Evolutionary conservation across 2,113 vertebrate species (phyloP).

Genomic region (Prionailurus bengalensis): DNA sequence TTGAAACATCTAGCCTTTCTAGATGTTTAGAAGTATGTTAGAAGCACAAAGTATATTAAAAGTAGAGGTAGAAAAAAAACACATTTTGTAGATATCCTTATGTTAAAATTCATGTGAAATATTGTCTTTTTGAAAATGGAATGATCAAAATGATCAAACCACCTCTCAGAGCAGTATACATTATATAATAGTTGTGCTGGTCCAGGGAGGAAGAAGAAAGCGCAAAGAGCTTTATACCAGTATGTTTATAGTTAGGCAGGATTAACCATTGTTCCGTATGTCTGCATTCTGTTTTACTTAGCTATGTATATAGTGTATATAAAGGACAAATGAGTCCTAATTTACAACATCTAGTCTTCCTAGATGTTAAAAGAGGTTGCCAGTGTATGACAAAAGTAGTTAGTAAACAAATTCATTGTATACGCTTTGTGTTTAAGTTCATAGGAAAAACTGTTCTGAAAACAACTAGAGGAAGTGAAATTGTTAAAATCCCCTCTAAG

Average conservation of each 20-base stretch:
- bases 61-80: slow-evolving; percentile 59
- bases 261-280: background rate
- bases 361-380: slow-evolving; percentile 48
- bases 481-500: background rate
- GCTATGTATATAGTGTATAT: slow-evolving; percentile 21
- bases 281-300: slow-evolving; percentile 6
- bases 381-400: slow-evolving; percentile 53
- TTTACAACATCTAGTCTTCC: background rate
- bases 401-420: background rate
- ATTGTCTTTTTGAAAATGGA: slow-evolving; percentile 3
- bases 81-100: slow-evolving; percentile 15
- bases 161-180: background rate
- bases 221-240: background rate
- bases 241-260: background rate
- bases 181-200: background rate
- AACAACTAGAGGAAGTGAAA: background rate
- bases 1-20: slow-evolving; percentile 74
- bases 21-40: slow-evolving; percentile 52
- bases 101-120: slow-evolving; percentile 46
- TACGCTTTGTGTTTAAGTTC: slow-evolving; percentile 19
- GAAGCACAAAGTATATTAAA: slow-evolving; percentile 61
- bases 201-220: background rate
- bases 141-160: background rate
- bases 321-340: background rate
- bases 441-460: background rate